These are phyloP conservation scores for Anthophora plumipes DNA, from an alignment of 2,888 invertebrate species.

Conservation along the genomic window DNA sequence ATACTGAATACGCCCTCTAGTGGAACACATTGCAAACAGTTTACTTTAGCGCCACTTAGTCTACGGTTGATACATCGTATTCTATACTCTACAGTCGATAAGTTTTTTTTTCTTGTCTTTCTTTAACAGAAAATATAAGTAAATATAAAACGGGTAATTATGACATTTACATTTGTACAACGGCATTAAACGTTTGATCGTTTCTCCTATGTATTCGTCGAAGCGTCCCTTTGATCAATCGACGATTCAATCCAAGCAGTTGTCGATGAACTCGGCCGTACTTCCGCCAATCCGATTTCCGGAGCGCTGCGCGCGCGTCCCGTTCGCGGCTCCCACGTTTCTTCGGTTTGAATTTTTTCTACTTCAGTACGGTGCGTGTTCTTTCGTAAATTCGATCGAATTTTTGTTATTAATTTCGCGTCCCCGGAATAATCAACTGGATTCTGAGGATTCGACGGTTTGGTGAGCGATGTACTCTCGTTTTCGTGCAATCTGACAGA, in stretches of 20 bases:
- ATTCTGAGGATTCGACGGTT: slow-evolving; percentile 17
- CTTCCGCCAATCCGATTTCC: slow-evolving; percentile 56
- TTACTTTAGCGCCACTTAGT: slow-evolving; percentile 16
- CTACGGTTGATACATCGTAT: slow-evolving; percentile 20
- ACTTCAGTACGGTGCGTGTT: background rate
- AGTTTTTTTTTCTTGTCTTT: too few relatives aligned
- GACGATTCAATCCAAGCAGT: slow-evolving; percentile 12
- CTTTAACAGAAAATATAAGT: background rate
- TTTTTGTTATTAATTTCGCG: slow-evolving; percentile 52
- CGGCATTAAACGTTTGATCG: background rate
- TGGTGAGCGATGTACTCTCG: slow-evolving; percentile 6
- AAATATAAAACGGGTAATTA: slow-evolving; percentile 10
- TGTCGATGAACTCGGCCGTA: background rate
- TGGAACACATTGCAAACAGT: background rate
- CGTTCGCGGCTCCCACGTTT: slow-evolving; percentile 6
- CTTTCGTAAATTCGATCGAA: slow-evolving; percentile 13
- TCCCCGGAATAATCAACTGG: slow-evolving; percentile 57
- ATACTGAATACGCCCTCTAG: slow-evolving; percentile 22
- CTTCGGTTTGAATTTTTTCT: slow-evolving; percentile 18
- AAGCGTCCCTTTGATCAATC: background rate
- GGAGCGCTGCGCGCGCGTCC: slow-evolving; percentile 66
- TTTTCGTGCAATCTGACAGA: slow-evolving; percentile 29
- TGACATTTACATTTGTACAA: slow-evolving; percentile 55
- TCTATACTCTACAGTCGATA: slow-evolving; percentile 12
- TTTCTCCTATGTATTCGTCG: slow-evolving; percentile 26